Evolutionary conservation across 2,888 invertebrate genomes (phyloP), one percentile per base, ranked within the genome.

Genomic region (Leptinotarsa peninsularis): DNA sequence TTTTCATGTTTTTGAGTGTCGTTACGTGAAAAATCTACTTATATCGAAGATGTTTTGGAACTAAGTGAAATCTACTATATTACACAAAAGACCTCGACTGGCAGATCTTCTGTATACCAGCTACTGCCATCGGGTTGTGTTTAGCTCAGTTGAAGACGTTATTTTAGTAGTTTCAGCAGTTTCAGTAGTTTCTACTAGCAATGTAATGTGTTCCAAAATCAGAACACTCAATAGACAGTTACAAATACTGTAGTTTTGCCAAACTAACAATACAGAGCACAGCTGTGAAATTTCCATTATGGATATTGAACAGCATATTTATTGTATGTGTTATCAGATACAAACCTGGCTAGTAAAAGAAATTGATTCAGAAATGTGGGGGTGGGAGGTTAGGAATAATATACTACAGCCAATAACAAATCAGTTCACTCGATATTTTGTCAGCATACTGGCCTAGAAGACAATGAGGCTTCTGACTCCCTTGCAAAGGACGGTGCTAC

Each of bases 201-300:
- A 54, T 54, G 54, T 54, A 54, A 18, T 18, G 54, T n/a, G 54
- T n/a, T 54, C 2, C 18, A 54, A 54, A 17, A 54, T 54, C 54
- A 54, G 18, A 54, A 54, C 18, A 54, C 2, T 54, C 5, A 4
- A 54, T 54, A n/a, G n/a, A 54, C 43, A 49, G 49, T 68, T 52
- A 68, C 50, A 68, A 27, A 50, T 68, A 68, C 52, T 68, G 68
- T 23, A 52, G 52, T 52, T 68, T 52, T 52, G 68, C 68, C 52
- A n/a, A 50, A 21, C 52, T 52, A 52, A 68, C 68, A 68, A 50
- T 52, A 50, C 18, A 23, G 15, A 68, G 23, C 52, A 50, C 68
- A 68, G 68, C 68, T 52, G 67, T 67, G 23, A 27, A 50, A 52
- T 52, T 52, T 50, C 13, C 68, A 23, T 23, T 52, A 52, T 52